Evolutionary conservation across 30 jellyfish, hydroid and myxozoan species (phyloP).

Genomic region (Hydra vulgaris): DNA sequence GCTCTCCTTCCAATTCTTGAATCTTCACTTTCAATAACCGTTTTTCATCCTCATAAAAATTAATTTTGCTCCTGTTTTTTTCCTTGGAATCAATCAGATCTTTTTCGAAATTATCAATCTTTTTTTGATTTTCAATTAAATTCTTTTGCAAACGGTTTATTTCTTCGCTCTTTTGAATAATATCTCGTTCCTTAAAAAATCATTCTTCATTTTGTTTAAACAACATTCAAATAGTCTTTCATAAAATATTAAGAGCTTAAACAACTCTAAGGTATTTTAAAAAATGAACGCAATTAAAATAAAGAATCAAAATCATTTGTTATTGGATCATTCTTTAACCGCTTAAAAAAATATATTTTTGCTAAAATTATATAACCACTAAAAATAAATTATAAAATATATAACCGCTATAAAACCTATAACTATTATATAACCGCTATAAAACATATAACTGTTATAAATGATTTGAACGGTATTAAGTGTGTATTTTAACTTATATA

Average conservation of each 20-base stretch:
- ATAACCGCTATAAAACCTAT: too few species aligned
- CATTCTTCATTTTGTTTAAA: background rate
- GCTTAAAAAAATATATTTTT: too few species aligned
- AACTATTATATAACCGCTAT: too few species aligned
- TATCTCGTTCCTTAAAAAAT: conserved; percentile 51
- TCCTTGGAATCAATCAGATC: conserved; percentile 42
- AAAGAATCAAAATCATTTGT: too few species aligned
- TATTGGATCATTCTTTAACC: background rate
- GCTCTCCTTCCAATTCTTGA: conserved; percentile 39
- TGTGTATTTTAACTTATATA: too few species aligned
- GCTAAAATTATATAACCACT: too few species aligned
- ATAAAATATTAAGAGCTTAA: background rate
- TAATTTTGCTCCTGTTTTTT: conserved; percentile 15
- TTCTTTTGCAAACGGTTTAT: conserved; percentile 21
- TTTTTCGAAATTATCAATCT: conserved; percentile 16
- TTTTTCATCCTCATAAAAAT: conserved; percentile 50
- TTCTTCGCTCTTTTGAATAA: conserved; percentile 40
- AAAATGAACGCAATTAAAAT: background rate
- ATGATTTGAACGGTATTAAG: too few species aligned
- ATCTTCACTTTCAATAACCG: conserved; percentile 32
- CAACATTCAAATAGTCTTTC: background rate
- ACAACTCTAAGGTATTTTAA: background rate
- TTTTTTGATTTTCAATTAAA: conserved; percentile 26
- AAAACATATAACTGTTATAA: too few species aligned
- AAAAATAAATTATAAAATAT: too few species aligned